Conservation (phyloP, 1,140 invertebrate species). For the Homarus americanus region DNA sequence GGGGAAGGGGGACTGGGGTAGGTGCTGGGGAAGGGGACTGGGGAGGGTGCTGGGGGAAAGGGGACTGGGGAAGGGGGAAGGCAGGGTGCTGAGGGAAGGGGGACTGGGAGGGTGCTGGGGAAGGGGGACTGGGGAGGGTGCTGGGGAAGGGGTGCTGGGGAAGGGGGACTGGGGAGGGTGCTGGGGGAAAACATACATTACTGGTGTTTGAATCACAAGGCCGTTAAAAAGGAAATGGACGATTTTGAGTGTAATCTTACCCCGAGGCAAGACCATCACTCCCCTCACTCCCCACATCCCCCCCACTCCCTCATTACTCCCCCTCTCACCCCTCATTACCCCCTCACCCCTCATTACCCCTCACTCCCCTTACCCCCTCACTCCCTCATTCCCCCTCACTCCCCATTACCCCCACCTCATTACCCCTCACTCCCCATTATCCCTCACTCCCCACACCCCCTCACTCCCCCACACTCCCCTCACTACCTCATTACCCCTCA, state of each 20-base stretch:
- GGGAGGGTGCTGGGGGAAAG: background rate
- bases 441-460: too few species aligned
- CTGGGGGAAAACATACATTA: background rate
- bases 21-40: background rate
- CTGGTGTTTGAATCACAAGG: background rate
- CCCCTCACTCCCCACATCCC: too few species aligned
- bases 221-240: background rate
- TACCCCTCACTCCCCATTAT: too few species aligned
- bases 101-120: background rate
- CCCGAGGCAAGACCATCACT: too few species aligned
- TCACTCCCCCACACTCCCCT: too few species aligned
- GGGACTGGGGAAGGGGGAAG: constrained; percentile 12
- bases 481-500: too few species aligned
- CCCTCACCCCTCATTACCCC: too few species aligned
- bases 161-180: background rate
- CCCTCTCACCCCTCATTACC: too few species aligned
- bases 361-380: too few species aligned
- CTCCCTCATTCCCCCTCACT: too few species aligned
- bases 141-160: background rate
- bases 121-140: background rate
- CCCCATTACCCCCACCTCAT: too few species aligned
- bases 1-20: background rate
- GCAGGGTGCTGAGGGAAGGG: background rate
- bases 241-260: background rate
- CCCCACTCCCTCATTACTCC: too few species aligned